Evolutionary conservation across 2,113 vertebrate genomes (phyloP).

Genomic region (Zosterops lateralis): DNA sequence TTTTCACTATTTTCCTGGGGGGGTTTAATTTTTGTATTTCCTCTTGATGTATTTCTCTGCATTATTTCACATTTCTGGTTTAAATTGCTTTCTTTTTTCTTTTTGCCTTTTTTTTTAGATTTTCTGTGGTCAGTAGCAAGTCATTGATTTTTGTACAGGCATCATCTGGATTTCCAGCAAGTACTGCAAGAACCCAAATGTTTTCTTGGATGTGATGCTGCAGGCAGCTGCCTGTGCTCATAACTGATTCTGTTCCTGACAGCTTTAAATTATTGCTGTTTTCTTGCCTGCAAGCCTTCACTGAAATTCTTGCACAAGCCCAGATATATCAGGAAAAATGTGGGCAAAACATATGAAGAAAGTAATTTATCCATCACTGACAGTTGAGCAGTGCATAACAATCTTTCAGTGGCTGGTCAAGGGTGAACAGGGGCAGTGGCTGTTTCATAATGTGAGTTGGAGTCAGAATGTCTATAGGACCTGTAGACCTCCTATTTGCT

Average conservation of each 20-base stretch:
- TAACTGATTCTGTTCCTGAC: neutral
- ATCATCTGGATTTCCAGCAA: neutral
- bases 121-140: neutral
- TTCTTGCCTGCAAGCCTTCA: neutral
- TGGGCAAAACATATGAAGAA: neutral
- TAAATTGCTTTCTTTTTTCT: neutral
- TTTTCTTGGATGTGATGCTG: neutral
- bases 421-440: neutral
- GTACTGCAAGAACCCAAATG: neutral
- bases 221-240: neutral
- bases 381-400: neutral
- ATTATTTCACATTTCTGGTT: neutral
- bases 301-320: neutral
- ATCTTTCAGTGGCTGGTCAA: neutral
- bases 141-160: neutral
- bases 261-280: constrained; percentile 25
- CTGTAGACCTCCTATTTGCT: neutral
- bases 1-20: neutral
- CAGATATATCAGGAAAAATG: neutral
- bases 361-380: constrained; percentile 18
- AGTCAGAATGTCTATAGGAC: neutral
- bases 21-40: neutral
- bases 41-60: neutral
- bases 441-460: neutral
- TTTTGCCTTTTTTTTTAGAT: neutral